Conservation (phyloP, 1,140 invertebrate genomes). For the Drosophila nigrodunni region DNA sequence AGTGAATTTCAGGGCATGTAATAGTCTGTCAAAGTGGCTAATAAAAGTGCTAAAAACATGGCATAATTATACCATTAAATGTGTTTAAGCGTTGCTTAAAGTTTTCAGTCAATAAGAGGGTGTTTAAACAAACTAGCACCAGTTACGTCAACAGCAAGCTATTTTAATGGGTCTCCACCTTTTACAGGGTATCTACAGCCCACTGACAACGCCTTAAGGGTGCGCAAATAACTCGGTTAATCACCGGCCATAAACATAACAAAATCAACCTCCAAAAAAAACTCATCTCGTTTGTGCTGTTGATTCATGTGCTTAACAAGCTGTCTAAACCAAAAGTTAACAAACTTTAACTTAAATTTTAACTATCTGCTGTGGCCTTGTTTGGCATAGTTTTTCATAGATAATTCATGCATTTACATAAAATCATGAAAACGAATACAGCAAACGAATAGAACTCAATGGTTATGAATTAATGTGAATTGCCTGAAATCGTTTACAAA, state of each 20-base stretch:
- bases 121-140: no score
- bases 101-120: no score
- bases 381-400: conserved; percentile 22
- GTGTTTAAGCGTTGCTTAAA: no score
- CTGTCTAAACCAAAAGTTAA: conserved; percentile 3
- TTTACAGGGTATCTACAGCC: not conserved
- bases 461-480: conserved; percentile 23
- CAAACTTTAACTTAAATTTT: not conserved
- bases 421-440: conserved; percentile 15
- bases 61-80: no score
- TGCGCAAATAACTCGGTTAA: not conserved
- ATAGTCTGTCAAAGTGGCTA: no score
- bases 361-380: conserved; percentile 24
- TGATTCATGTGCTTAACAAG: conserved; percentile 20
- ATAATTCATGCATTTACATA: conserved; percentile 3
- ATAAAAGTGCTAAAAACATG: no score
- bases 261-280: conserved; percentile 16
- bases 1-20: no score
- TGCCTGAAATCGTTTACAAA: conserved; percentile 21
- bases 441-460: conserved; percentile 5
- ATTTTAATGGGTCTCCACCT: no score
- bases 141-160: no score
- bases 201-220: not conserved
- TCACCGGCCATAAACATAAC: not conserved
- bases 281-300: not conserved